phyloP scores from a whole-genome alignment of 2,888 invertebrate species.

The Entomobrya proxima region DNA sequence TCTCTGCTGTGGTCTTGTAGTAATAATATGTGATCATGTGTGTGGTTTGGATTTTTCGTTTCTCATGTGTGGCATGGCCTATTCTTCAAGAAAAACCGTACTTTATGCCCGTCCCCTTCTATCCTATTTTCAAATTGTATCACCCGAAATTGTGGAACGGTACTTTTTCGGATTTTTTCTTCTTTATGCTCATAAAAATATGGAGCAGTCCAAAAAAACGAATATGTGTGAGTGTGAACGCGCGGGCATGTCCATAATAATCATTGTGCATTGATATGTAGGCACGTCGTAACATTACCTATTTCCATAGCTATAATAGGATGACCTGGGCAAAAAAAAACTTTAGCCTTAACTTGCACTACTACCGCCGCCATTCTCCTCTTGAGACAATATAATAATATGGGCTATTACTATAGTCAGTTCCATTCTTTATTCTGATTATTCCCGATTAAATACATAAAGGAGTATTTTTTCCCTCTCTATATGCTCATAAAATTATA shows the following conservation, averaged over 20 bases:
- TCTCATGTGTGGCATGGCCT: not conserved
- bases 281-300: no score
- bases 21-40: not conserved
- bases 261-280: not conserved
- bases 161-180: not conserved
- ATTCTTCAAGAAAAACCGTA: not conserved
- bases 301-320: no score
- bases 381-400: slow-evolving; percentile 1
- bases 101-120: not conserved
- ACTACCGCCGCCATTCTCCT: slow-evolving; percentile 4
- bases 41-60: not conserved
- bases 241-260: not conserved
- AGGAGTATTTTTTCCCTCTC: not conserved
- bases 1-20: not conserved
- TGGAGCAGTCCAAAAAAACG: slow-evolving; percentile 16
- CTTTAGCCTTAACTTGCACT: no score
- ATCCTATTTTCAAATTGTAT: slow-evolving; percentile 1
- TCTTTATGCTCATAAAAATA: not conserved
- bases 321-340: no score
- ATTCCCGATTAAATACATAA: slow-evolving; percentile 43
- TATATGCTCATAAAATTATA: slow-evolving; percentile 41
- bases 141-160: not conserved
- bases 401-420: slow-evolving; percentile 8
- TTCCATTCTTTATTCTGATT: slow-evolving; percentile 38
- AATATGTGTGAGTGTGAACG: not conserved